Evolutionary conservation across 2,888 invertebrate genomes (phyloP), one percentile per base, ranked within the genome.

Genomic region (Rhagonycha fulva): DNA sequence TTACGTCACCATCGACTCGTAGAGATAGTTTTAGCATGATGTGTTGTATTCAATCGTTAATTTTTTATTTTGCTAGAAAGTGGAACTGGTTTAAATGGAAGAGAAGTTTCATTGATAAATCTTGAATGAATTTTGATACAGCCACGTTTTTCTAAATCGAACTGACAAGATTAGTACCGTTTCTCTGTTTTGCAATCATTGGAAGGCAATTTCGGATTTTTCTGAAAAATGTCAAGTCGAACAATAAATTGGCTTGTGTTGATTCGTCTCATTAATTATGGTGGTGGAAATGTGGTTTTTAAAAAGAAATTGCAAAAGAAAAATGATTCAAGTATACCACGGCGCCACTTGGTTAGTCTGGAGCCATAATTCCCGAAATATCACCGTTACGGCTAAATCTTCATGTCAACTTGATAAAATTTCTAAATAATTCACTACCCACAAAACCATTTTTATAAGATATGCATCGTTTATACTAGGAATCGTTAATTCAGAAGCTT

Each of bases 1-100:
- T 74, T 74, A 62, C 74, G 70, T 74, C 74, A 74, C 24, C 70
- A 70, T 70, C 70, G 47, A 32, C 69, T 26, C 62, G 62, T 66
- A 24, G 63, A 63, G 70, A 74, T 74, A 69, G 63, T 74, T 74
- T 19, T 2, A 69, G 26, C 69, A 63, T 74, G 74, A 74, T 28
- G 72, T 70, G 74, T 74, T 63, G 70, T 70, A 63, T 74, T 67
- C 67, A 71, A 67, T 74, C 66, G 74, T 68, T 67, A 19, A 28
- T 14, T 63, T 14, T 14, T 62, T 63, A 47, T 32, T 32, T 47
- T 47, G 47, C 47, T 47, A n/a, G 47, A 47, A 47, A 47, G 47
- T 47, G 67, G 62, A 71, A 71, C 71, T 70, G 63, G 76, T 73
- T 71, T 32, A 62, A 70, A 63, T 47, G 47, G 47, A 47, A 47